Percentiles rank a stretch among this genome's conserved stretches.
These are phyloP conservation scores for Abscondita cerata DNA, from an alignment of 2,888 invertebrate species.

Conservation along the genomic window DNA sequence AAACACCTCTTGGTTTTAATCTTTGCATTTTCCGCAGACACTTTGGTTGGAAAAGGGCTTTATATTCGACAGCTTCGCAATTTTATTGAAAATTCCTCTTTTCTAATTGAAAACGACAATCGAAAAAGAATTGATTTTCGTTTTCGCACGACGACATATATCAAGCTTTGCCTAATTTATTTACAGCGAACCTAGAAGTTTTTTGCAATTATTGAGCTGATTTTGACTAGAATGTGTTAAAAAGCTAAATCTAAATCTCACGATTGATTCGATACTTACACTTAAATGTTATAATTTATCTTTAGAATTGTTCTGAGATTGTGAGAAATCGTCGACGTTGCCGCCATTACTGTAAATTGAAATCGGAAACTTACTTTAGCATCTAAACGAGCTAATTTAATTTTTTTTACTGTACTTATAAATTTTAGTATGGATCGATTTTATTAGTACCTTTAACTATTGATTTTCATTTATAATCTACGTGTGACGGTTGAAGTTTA, in stretches of 20 bases:
- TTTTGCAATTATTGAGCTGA: slow-evolving; percentile 32
- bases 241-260: slow-evolving; percentile 9
- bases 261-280: slow-evolving; percentile 15
- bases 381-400: slow-evolving; percentile 10
- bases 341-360: slow-evolving; percentile 14
- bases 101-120: slow-evolving; percentile 45
- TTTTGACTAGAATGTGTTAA: slow-evolving; percentile 22
- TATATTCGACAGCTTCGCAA: slow-evolving; percentile 41
- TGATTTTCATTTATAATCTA: no score
- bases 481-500: not conserved
- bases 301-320: slow-evolving; percentile 14
- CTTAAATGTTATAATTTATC: slow-evolving; percentile 24
- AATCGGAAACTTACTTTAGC: slow-evolving; percentile 13
- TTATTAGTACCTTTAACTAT: not conserved
- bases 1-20: slow-evolving; percentile 16
- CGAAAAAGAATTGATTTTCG: slow-evolving; percentile 44
- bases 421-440: no score
- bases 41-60: slow-evolving; percentile 30
- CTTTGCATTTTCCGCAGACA: slow-evolving; percentile 26
- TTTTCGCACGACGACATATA: slow-evolving; percentile 41
- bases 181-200: slow-evolving; percentile 33
- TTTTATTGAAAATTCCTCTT: slow-evolving; percentile 45
- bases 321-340: slow-evolving; percentile 8
- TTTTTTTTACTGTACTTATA: slow-evolving; percentile 1
- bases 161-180: slow-evolving; percentile 43